These are phyloP conservation scores for Apis mellifera DNA, from an alignment of 1,140 invertebrate genomes.

Conservation along the genomic window DNA sequence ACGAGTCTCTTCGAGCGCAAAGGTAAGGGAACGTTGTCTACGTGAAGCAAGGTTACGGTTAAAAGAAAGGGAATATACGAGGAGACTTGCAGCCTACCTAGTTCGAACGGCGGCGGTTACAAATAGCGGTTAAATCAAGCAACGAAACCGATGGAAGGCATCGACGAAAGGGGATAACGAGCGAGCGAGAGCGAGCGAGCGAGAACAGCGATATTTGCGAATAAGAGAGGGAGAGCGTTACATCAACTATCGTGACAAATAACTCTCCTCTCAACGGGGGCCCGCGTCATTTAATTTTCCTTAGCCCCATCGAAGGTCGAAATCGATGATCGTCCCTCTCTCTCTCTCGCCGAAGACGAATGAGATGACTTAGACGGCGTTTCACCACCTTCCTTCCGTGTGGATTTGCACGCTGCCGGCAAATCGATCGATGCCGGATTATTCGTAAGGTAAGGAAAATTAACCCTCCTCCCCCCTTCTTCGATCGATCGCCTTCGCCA, in stretches of 20 bases:
- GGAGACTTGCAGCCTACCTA: too few relatives aligned
- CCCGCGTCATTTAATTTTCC: slow-evolving; percentile 82
- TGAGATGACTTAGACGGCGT: slow-evolving; percentile 78
- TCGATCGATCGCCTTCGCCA: too few relatives aligned
- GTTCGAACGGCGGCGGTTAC: slow-evolving; percentile 68
- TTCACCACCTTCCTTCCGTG: slow-evolving; percentile 71
- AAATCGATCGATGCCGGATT: slow-evolving; percentile 80
- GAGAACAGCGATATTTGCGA: neutral
- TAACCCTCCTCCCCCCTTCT: slow-evolving; percentile 72
- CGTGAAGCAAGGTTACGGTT: too few relatives aligned
- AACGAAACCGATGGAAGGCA: slow-evolving; percentile 60
- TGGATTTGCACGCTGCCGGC: neutral
- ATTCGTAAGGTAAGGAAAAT: slow-evolving; percentile 74
- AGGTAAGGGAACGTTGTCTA: too few relatives aligned
- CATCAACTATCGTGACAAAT: slow-evolving; percentile 78
- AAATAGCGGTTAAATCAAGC: slow-evolving; percentile 70
- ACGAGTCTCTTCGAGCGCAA: too few relatives aligned
- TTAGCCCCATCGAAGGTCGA: slow-evolving; percentile 70
- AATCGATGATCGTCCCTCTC: slow-evolving; percentile 80
- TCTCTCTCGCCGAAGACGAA: slow-evolving; percentile 79
- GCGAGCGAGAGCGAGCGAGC: slow-evolving; percentile 39
- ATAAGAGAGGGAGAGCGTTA: slow-evolving; percentile 34
- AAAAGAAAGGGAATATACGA: too few relatives aligned
- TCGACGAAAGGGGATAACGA: slow-evolving; percentile 51
- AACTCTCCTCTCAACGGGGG: slow-evolving; percentile 77